Percentiles rank a stretch among this genome's conserved stretches.
Evolutionary conservation across 2,113 vertebrate genomes (phyloP).

Genomic region (Nothocercus nigrocapillus): DNA sequence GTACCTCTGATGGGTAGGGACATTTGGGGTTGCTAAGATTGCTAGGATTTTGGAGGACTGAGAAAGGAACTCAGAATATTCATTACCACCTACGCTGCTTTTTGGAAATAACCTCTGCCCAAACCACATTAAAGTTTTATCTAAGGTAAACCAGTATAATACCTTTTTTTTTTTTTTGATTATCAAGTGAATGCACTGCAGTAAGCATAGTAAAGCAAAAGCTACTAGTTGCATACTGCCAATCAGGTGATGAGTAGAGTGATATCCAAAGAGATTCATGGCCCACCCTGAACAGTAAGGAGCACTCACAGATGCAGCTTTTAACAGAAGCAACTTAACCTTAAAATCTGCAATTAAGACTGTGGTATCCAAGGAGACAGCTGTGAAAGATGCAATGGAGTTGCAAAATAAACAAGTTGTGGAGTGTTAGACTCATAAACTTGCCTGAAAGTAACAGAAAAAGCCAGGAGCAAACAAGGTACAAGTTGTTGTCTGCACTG

Average conservation of each 20-base stretch:
- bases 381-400: constrained; percentile 29
- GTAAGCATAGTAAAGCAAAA: background rate
- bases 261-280: background rate
- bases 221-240: background rate
- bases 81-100: background rate
- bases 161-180: background rate
- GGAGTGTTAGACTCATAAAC: background rate
- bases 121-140: background rate
- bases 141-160: background rate
- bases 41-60: background rate
- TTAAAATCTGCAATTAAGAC: constrained; percentile 48
- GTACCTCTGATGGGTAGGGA: accelerated
- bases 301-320: constrained; percentile 24
- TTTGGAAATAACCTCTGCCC: background rate
- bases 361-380: constrained; percentile 16
- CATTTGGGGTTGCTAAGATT: background rate
- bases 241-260: background rate
- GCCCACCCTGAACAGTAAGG: background rate
- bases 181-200: background rate
- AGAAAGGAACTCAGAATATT: background rate
- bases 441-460: constrained; percentile 22
- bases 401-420: constrained; percentile 36
- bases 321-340: constrained; percentile 27
- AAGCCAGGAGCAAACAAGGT: background rate
- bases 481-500: constrained; percentile 4